Conservation (phyloP, 2,113 vertebrate species). For the Oncorhynchus kisutch region DNA sequence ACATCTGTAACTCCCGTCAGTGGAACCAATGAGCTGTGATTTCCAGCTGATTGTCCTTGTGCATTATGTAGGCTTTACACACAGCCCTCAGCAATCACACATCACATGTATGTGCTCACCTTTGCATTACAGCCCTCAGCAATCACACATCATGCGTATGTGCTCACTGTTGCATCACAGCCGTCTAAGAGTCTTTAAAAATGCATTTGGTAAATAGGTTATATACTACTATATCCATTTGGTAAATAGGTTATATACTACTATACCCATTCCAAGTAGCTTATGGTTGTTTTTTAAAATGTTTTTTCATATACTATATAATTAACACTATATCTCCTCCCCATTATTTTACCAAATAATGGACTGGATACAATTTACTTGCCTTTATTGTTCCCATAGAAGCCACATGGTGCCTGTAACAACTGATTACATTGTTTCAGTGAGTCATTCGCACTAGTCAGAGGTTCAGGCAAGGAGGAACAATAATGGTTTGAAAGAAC, state of each 20-base stretch:
- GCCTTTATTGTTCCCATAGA: constrained; percentile 38
- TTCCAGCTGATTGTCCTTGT: constrained; percentile 65
- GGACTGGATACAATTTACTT: constrained; percentile 30
- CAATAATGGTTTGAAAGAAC: constrained; percentile 20
- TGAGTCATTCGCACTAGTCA: constrained; percentile 21
- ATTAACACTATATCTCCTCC: background rate
- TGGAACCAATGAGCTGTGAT: constrained; percentile 50
- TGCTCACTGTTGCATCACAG: background rate
- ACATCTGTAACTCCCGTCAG: constrained; percentile 70
- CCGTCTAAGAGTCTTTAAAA: background rate
- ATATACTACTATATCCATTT: background rate
- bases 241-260: background rate
- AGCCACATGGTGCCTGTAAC: constrained; percentile 24
- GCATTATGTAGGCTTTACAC: background rate
- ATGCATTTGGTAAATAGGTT: background rate
- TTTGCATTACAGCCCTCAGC: too few relatives aligned
- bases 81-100: background rate
- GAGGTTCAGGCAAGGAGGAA: constrained; percentile 7
- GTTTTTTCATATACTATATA: background rate
- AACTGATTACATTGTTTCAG: constrained; percentile 29
- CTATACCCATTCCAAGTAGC: background rate
- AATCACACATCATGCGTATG: too few relatives aligned
- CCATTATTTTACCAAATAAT: constrained; percentile 3
- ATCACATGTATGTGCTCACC: constrained; percentile 6
- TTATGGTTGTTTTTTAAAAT: background rate